Evolutionary conservation across 2,888 invertebrate species (phyloP), one percentile per base, ranked within the genome.

Genomic region (Rhingia rostrata): DNA sequence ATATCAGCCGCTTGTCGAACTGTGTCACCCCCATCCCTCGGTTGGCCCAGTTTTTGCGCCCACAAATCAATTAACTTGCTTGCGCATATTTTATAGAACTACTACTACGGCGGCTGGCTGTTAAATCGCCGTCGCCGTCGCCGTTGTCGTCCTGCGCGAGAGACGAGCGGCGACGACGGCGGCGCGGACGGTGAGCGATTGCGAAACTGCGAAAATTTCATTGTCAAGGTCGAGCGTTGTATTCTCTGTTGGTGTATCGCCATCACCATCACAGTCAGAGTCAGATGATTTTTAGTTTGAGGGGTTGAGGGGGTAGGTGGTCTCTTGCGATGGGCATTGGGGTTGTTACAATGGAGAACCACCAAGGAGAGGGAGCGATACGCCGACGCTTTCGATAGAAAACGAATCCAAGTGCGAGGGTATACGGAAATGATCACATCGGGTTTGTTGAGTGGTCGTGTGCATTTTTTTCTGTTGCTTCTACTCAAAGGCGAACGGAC

Each of bases 181-280:
- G 58, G 12, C 12, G 45, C 41, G 22, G 54, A 53, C 67, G 30
- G 37, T 70, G 22, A 22, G 54, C 60, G 69, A 84, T 80, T 84
- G 84, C 80, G 70, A 80, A 83, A 86, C 78, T 86, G 81, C 79
- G 86, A 85, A 87, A 87, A 86, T 84, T 87, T 87, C 87, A 87
- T 83, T 87, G 86, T 86, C 87, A 87, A 87, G 87, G 87, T 87
- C 87, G 85, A 86, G 41, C 75, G 74, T 78, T 86, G 77, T 80
- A 56, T 81, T 82, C 78, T 70, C 58, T 14, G 4, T 6, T 7
- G 6, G 12, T 64, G 47, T 67, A 37, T 58, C 69, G 54, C 39
- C 64, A 56, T 9, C 30, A 47, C 49, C 37, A 37, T 39, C 72
- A 35, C n/a, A 66, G n/a, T 30, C 53, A 10, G 39, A 66, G 53